Evolutionary conservation across 2,888 invertebrate species (phyloP), one percentile per base, ranked within the genome.

Genomic region (Macropis europaea): DNA sequence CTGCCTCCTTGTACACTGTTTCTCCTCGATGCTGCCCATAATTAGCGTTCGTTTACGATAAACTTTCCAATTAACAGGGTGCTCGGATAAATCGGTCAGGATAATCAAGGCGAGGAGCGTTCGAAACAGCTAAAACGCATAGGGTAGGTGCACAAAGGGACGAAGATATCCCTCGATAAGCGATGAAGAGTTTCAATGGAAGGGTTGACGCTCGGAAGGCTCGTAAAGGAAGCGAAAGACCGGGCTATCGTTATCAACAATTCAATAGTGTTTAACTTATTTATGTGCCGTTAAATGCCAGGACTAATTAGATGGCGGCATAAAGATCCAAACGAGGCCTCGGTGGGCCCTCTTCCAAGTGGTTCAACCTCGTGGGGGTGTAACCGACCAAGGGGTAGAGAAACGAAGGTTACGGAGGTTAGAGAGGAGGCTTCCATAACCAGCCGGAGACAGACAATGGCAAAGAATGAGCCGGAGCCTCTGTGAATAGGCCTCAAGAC

Each of bases 401-500:
- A 74, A 66, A 61, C 73, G 71, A 79, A 74, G 74, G 73, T 67
- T 73, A 67, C 75, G 76, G 79, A 77, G 76, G 80, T 78, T 76
- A 76, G 77, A 76, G 77, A 72, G 81, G 77, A 81, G 78, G 81
- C 81, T 82, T 83, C 85, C 84, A 85, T 87, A 86, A 87, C 85
- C 85, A 82, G 79, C 79, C 82, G 77, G 75, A 81, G 85, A 79
- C 84, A 87, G 87, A 88, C 88, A 88, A 88, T 88, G 80, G 85
- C 81, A 81, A 87, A 88, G 87, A 88, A 88, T 87, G 78, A 84
- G 86, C 86, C 66, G 72, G 84, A 86, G 86, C 83, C 84, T 76
- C 79, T 73, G 73, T 87, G 87, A 88, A 88, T 88, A 87, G 87
- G 88, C 88, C 87, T 86, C 85, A 82, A 89, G 88, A 88, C 87